Base-by-base conservation (phyloP, 2,888 invertebrate genomes). In the Anoplius nigerrimus region DNA sequence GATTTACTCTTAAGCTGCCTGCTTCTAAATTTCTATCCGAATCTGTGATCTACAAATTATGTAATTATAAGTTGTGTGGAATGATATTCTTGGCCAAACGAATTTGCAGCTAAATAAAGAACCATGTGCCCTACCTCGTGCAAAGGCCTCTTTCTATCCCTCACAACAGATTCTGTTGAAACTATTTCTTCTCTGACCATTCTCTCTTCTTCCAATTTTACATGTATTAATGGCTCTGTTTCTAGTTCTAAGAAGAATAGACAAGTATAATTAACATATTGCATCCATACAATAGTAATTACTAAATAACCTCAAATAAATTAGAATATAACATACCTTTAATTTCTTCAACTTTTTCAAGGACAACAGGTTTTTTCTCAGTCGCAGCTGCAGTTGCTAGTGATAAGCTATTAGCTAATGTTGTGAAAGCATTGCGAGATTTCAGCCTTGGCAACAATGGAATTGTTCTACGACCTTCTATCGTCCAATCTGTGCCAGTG, bases 391-490 rank as follows among this genome's bases (percentile, higher is more conserved):
- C 91, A 57, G 93, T 92, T 65, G 91, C 89, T 72, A 92, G 91
- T 0, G 95, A 95, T 60, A 93, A 92, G 87, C 93, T 94, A 88
- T 96, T 96, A 15, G 97, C 97, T 76, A 96, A 91, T 72, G 94
- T 93, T 68, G 95, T 94, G 86, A 95, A 95, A 46, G 94, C 94
- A 5, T 97, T 96, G 85, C 96, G 95, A 6, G 97, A 95, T 61
- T 95, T 92, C n/a, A 94, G 92, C 69, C 97, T 91, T 5, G 96
- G 95, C 89, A 97, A 90, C 55, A 97, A 90, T 1, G 97, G 97
- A 81, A 96, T 93, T 70, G 93, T 90, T 80, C 97, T 91, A 45
- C 97, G 92, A 15, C 97, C 97, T 89, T 97, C 97, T 78, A 95
- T 92, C 74, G 94, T 92, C 97, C 97, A 97, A 89, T 95, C 95